Conservation (phyloP, 2,113 vertebrate genomes). For the Eurystomus gularis region DNA sequence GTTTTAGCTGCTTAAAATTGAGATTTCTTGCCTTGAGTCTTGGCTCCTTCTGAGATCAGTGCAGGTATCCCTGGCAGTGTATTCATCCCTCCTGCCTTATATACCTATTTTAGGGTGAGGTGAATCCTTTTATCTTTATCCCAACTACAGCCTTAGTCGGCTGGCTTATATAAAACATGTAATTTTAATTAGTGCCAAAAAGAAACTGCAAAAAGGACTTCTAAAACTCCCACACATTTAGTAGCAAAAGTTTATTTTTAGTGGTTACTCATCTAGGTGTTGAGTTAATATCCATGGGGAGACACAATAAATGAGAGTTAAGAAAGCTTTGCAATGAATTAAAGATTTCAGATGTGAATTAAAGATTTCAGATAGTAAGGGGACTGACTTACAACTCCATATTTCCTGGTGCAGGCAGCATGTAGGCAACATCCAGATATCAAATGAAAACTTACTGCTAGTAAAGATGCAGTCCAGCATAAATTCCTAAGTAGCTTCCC, state of each 20-base stretch:
- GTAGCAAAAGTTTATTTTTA: background rate
- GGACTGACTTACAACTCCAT: background rate
- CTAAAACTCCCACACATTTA: background rate
- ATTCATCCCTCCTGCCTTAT: background rate
- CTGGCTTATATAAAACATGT: background rate
- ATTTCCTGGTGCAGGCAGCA: background rate
- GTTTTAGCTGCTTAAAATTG: background rate
- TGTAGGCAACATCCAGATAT: background rate
- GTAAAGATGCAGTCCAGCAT: background rate
- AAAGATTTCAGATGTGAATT: background rate
- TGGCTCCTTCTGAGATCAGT: background rate
- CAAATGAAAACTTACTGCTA: background rate
- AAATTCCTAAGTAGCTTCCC: background rate
- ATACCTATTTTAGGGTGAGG: background rate
- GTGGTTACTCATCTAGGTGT: background rate
- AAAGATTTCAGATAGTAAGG: background rate
- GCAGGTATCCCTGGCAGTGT: background rate
- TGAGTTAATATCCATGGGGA: background rate
- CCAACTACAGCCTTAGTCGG: background rate
- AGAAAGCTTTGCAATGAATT: background rate
- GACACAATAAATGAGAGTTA: background rate
- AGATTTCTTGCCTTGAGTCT: background rate
- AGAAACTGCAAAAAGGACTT: background rate
- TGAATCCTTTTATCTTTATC: background rate
- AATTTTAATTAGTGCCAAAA: constrained; percentile 5